Percentiles rank a stretch among this genome's conserved stretches.
These are phyloP conservation scores for Cynodonichthys magdalenae DNA, from an alignment of 2,797 vertebrate species.

Conservation along the genomic window DNA sequence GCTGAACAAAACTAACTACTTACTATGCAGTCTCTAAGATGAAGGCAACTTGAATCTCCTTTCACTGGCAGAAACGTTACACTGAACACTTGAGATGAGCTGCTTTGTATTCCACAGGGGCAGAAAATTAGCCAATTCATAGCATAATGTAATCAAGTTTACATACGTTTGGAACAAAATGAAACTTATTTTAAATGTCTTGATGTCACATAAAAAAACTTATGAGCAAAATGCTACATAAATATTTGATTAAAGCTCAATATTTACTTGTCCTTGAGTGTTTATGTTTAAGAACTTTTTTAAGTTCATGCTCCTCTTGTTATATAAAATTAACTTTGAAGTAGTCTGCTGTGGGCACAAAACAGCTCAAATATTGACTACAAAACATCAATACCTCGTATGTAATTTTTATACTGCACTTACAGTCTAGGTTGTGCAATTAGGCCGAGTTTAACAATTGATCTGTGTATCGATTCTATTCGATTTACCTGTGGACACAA, in stretches of 20 bases:
- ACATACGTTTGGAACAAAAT: constrained; percentile 34
- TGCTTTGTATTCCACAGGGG: constrained; percentile 59
- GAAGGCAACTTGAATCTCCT: constrained; percentile 63
- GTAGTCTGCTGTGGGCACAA: constrained; percentile 2
- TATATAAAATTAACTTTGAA: background rate
- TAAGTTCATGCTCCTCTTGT: background rate
- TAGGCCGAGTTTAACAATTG: constrained; percentile 8
- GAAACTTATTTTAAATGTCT: constrained; percentile 39
- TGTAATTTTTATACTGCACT: constrained; percentile 4
- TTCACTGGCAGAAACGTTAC: constrained; percentile 64
- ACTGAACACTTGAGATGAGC: constrained; percentile 47
- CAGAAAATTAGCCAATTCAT: constrained; percentile 53
- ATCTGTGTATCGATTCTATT: background rate
- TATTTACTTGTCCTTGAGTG: constrained; percentile 17
- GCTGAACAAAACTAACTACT: too few species aligned
- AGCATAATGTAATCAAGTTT: constrained; percentile 55
- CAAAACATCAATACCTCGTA: constrained; percentile 13
- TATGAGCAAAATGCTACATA: constrained; percentile 12
- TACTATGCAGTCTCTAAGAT: constrained; percentile 28
- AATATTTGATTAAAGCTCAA: constrained; percentile 27
- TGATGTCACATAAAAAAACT: constrained; percentile 31
- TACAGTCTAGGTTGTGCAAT: background rate
- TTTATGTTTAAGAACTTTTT: background rate
- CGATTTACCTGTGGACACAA: constrained; percentile 4
- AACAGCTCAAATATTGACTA: background rate